phyloP scores from a whole-genome alignment of 2,797 vertebrate species.

The Merluccius polli region DNA sequence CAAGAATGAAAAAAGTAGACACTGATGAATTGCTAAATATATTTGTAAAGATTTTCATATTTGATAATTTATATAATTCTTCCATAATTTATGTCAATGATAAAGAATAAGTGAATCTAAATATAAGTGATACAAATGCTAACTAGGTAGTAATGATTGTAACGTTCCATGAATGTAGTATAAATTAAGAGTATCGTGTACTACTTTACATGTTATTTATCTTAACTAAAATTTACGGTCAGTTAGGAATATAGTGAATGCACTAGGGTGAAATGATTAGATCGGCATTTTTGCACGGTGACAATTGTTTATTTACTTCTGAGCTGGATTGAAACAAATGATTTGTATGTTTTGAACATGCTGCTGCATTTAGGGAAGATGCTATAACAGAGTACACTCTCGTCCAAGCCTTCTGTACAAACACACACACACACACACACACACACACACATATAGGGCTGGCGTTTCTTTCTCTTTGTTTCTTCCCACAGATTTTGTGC shows the following conservation, averaged over 20 bases:
- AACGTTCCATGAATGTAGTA: constrained; percentile 16
- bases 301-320: neutral
- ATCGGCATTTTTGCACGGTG: constrained; percentile 42
- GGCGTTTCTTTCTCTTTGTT: too few relatives aligned
- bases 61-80: neutral
- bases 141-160: neutral
- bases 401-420: neutral
- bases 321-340: neutral
- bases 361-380: constrained; percentile 5
- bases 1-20: neutral
- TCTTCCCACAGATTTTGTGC: too few relatives aligned
- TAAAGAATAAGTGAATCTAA: neutral
- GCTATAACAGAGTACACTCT: neutral
- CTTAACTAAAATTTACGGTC: neutral
- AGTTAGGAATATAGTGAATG: neutral
- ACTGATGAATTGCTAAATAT: constrained; percentile 21
- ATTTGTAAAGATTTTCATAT: constrained; percentile 38
- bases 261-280: neutral
- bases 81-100: neutral
- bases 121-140: neutral
- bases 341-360: neutral
- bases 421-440: too few relatives aligned
- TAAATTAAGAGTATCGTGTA: constrained; percentile 16
- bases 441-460: too few relatives aligned
- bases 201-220: neutral